Evolutionary conservation across 2,888 invertebrate species (phyloP).

Genomic region (Drosophila mercatorum): DNA sequence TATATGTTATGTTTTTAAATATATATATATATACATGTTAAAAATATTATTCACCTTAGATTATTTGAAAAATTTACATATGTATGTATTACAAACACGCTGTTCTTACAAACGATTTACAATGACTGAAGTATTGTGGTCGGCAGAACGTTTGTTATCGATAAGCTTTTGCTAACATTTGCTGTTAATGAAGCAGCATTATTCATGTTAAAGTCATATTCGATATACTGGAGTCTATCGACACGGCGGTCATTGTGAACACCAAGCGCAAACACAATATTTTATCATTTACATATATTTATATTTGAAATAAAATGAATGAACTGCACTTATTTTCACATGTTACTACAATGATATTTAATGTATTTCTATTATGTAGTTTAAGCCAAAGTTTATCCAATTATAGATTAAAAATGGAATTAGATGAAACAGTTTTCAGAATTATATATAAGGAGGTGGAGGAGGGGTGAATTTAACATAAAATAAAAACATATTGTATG

Average conservation of each 20-base stretch:
- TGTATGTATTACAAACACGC: conserved; percentile 69
- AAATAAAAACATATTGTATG: conserved; percentile 13
- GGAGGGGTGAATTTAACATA: conserved; percentile 12
- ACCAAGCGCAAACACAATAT: background rate
- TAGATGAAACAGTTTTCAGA: conserved; percentile 17
- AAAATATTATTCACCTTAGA: conserved; percentile 63
- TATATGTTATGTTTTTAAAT: background rate
- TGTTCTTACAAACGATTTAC: conserved; percentile 63
- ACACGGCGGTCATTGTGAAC: background rate
- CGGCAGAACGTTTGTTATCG: background rate
- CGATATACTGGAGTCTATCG: background rate
- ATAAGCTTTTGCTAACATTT: background rate
- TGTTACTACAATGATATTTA: conserved; percentile 41
- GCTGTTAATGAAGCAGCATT: background rate
- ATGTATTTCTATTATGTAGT: conserved; percentile 23
- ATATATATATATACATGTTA: background rate
- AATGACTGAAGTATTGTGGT: conserved; percentile 37
- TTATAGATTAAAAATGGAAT: conserved; percentile 26
- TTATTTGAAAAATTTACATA: conserved; percentile 70
- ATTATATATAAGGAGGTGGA: conserved; percentile 9
- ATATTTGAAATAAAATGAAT: conserved; percentile 28
- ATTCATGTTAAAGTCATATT: background rate
- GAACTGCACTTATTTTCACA: conserved; percentile 16
- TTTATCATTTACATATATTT: background rate
- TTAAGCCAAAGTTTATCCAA: conserved; percentile 33